Percentiles rank a stretch among this genome's conserved stretches.
Evolutionary conservation across 2,797 vertebrate species (phyloP).

Genomic region (Etheostoma nigrum): DNA sequence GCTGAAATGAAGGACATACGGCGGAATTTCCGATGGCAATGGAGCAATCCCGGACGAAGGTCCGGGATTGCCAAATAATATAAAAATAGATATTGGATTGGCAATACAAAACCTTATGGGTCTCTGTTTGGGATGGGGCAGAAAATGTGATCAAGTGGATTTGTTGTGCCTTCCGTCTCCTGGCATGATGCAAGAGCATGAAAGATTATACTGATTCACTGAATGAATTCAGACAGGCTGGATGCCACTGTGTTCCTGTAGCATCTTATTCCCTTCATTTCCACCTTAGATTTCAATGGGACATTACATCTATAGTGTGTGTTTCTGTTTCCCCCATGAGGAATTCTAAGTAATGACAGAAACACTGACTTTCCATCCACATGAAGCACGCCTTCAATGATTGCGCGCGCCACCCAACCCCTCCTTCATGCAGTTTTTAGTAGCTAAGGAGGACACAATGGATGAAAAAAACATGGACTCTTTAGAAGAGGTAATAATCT

Average conservation of each 20-base stretch:
- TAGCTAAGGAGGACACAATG: too few species aligned
- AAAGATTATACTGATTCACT: constrained; percentile 20
- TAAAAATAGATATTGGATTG: background rate
- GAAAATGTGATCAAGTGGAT: background rate
- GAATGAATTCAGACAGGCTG: constrained; percentile 2
- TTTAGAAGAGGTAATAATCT: too few species aligned
- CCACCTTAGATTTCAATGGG: background rate
- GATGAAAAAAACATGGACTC: too few species aligned
- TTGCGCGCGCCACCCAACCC: too few species aligned
- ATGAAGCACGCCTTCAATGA: too few species aligned
- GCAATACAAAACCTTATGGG: background rate
- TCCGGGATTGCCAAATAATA: background rate
- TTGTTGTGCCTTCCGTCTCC: background rate
- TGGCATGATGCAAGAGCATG: constrained; percentile 27
- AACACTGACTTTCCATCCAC: too few species aligned
- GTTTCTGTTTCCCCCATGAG: too few species aligned
- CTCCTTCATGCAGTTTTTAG: too few species aligned
- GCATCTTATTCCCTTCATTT: constrained; percentile 2
- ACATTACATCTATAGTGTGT: background rate
- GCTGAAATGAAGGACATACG: too few species aligned
- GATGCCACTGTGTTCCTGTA: background rate
- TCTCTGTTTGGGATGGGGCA: background rate
- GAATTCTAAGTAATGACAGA: too few species aligned
- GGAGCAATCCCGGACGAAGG: too few species aligned
- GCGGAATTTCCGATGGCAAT: too few species aligned